These are phyloP conservation scores for Andrena cerasifolii DNA, from an alignment of 1,140 invertebrate species.

Conservation along the genomic window DNA sequence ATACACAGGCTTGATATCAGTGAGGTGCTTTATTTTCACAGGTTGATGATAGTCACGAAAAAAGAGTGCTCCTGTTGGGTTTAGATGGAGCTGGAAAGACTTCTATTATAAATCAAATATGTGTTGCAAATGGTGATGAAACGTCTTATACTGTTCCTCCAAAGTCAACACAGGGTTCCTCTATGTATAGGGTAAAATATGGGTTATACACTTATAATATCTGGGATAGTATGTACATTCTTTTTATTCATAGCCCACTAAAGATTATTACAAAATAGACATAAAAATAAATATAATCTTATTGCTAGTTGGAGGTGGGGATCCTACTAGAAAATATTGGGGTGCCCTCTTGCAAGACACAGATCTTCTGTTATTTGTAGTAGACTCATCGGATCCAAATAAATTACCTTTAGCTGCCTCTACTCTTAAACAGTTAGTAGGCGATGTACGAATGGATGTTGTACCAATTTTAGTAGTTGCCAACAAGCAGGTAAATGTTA, in stretches of 20 bases:
- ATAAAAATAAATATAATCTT: constrained; percentile 40
- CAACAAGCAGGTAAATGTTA: constrained; percentile 79
- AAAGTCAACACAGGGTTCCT: constrained; percentile 76
- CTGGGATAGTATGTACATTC: constrained; percentile 77
- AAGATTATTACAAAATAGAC: not conserved
- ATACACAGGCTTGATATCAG: not conserved
- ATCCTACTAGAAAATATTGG: constrained; percentile 79
- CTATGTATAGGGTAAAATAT: constrained; percentile 74
- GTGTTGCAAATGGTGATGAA: constrained; percentile 64
- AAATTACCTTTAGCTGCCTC: constrained; percentile 73
- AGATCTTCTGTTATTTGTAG: constrained; percentile 81
- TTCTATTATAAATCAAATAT: constrained; percentile 77
- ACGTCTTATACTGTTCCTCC: constrained; percentile 59
- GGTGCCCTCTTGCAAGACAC: constrained; percentile 81
- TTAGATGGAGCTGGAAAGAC: constrained; percentile 79
- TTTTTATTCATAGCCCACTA: not conserved
- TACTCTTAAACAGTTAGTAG: constrained; percentile 78
- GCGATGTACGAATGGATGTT: constrained; percentile 75
- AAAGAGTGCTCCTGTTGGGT: constrained; percentile 78
- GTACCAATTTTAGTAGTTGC: constrained; percentile 79
- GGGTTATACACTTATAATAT: constrained; percentile 74
- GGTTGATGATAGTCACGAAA: constrained; percentile 74
- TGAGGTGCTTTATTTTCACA: constrained; percentile 32
- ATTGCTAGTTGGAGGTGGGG: constrained; percentile 78
- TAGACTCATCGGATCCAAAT: constrained; percentile 78